Evolutionary conservation across 2,888 invertebrate genomes (phyloP), one percentile per base, ranked within the genome.

Genomic region (Desoria tigrina): DNA sequence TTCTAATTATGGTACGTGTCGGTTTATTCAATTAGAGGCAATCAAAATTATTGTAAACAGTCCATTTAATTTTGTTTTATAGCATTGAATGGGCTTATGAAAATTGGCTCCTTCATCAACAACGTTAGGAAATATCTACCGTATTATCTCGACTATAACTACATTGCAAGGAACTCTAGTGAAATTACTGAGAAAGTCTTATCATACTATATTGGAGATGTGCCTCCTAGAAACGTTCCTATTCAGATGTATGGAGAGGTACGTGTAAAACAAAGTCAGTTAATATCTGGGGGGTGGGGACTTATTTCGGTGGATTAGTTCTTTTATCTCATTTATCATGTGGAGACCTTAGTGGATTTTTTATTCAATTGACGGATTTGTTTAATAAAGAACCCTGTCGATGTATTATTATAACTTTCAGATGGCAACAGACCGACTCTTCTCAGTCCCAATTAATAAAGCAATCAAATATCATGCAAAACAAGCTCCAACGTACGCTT

Each of bases 401-500:
- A 16, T 39, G 39, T 16, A 49, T 14, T 49, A 14, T 24, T 9
- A 26, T 53, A 23, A 9, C 42, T n/a, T 54, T 42, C 24, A 63
- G 63, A 59, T 59, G 59, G 64, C 42, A 24, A 54, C 59, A 1
- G 64, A 64, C n/a, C 32, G 64, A 54, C 50, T 42, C 14, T 64
- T 64, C 27, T 23, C 53, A 14, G 50, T 24, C 9, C 11, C 45
- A 7, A 54, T 64, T 27, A 39, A 58, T 26, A 58, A 64, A 24
- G 42, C 59, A 11, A 32, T 64, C 6, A 59, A 51, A 23, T 28
- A 45, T 2, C 64, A 64, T 23, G 39, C 42, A 9, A 42, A 42
- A 45, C 24, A 45, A 14, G 59, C 59, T 51, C 64, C 64, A 14
- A 59, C 59, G 0, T 64, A 59, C 28, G 42, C 64, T 4, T 59